Base-by-base conservation (phyloP, 1,140 invertebrate genomes). In the Psilanteris sp. region DNA sequence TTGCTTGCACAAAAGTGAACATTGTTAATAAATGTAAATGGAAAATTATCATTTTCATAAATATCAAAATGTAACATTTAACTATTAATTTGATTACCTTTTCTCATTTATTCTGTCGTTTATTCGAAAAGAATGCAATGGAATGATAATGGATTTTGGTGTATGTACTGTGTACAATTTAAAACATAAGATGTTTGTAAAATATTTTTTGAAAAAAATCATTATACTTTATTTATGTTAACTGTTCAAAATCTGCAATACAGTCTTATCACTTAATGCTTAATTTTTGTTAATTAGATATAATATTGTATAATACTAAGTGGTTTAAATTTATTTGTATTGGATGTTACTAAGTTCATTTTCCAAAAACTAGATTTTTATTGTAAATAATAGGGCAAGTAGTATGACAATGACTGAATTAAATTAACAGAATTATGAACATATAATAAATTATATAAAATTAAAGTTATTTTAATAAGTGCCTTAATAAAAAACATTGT, bases 131-230 rank as follows among this genome's bases (percentile, higher is more conserved):
- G 66, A 74, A 62, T 50, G 54, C 41, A 39, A 50, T 48, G 48
- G 50, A 76, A 76, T 48, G 68, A 80, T 52, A 75, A 73, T 73
- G 70, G 61, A 73, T 61, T 59, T 76, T 64, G 46, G 78, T 80
- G 81, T 86, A 85, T 86, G 83, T 87, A 87, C 82, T 81, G 79
- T 86, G 83, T 86, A 84, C 81, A 86, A 80, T 80, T 52, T 75
- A 41, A 54, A 80, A 48, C 11, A 29, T 46, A 55, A 3, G 5
- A 16, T 29, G 39, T 8, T n/a, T 44, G 20, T 64, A 43, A 34
- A 68, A 57, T 48, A 62, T 29, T 31, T 61, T 44, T 6, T 1
- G n/a, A 52, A 50, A 14, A 26, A 14, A 20, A 52, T 10, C 15
- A 8, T 10, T 26, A 34, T 20, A 46, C 10, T 3, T 20, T 2